These are phyloP conservation scores for Syrphus vitripennis DNA, from an alignment of 2,888 invertebrate species.

Conservation along the genomic window DNA sequence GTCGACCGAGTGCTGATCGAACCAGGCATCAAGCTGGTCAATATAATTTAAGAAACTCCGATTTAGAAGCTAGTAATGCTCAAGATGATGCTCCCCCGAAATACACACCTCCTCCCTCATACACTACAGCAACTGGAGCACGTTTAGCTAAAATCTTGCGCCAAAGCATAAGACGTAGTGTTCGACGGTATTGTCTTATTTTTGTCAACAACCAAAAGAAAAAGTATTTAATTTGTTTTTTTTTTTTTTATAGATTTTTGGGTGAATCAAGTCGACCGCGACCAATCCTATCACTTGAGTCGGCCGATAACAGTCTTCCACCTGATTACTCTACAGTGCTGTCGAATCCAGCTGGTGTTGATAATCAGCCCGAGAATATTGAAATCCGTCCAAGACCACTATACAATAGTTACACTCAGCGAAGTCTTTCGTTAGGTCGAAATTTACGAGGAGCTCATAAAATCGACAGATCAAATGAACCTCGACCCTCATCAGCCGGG, in stretches of 20 bases:
- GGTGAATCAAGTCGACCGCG: constrained; percentile 72
- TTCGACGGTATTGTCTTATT: constrained; percentile 83
- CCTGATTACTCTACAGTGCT: constrained; percentile 76
- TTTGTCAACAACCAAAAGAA: background rate
- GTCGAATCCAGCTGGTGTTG: constrained; percentile 72
- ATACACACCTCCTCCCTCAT: constrained; percentile 96
- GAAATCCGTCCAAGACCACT: constrained; percentile 74
- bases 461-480: constrained; percentile 18
- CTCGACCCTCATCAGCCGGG: constrained; percentile 59
- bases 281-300: constrained; percentile 63
- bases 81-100: constrained; percentile 92
- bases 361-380: constrained; percentile 72
- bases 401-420: constrained; percentile 74
- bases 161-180: constrained; percentile 90
- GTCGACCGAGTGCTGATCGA: constrained; percentile 67
- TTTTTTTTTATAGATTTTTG: constrained; percentile 64
- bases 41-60: constrained; percentile 51
- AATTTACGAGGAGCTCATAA: constrained; percentile 72
- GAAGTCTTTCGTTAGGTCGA: constrained; percentile 76
- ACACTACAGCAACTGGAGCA: constrained; percentile 95
- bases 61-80: constrained; percentile 73
- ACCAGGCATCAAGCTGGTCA: constrained; percentile 70
- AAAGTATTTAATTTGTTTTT: background rate
- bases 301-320: constrained; percentile 73
- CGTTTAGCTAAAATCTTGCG: constrained; percentile 88